Evolutionary conservation across 2,113 vertebrate species (phyloP).

Genomic region (Scophthalmus maximus): DNA sequence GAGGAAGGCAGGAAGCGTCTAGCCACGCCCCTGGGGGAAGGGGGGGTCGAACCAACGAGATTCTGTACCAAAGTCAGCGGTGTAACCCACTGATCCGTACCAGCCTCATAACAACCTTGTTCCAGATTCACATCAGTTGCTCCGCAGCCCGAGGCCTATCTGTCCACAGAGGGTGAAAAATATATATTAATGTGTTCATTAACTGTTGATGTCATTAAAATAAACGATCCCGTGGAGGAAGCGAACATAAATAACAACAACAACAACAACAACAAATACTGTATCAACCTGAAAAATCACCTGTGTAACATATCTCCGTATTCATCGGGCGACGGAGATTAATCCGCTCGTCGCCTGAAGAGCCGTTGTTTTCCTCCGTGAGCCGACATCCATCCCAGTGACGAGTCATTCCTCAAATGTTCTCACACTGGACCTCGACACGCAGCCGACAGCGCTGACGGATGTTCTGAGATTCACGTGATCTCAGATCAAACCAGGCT

Average conservation of each 20-base stretch:
- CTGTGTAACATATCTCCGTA: constrained; percentile 2
- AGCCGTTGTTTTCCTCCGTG: constrained; percentile 26
- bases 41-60: no score
- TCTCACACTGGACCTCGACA: constrained; percentile 14
- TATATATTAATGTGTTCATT: constrained; percentile 14
- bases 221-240: background rate
- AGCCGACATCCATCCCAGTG: constrained; percentile 13
- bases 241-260: background rate
- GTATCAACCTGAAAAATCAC: constrained; percentile 10
- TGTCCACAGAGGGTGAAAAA: no score
- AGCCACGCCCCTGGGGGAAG: no score
- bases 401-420: constrained; percentile 5
- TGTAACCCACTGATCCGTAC: no score
- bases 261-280: background rate
- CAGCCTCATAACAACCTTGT: background rate
- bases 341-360: constrained; percentile 23
- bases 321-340: constrained; percentile 8
- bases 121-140: constrained; percentile 1
- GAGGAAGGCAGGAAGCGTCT: no score
- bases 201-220: constrained; percentile 3
- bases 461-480: background rate
- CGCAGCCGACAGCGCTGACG: background rate
- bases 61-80: no score
- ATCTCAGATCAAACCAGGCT: no score
- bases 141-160: background rate